A percentile compares a stretch with the other conserved stretches of the same genome.
These are phyloP conservation scores for Lycocorax pyrrhopterus DNA, from an alignment of 2,113 vertebrate genomes.

Conservation along the genomic window DNA sequence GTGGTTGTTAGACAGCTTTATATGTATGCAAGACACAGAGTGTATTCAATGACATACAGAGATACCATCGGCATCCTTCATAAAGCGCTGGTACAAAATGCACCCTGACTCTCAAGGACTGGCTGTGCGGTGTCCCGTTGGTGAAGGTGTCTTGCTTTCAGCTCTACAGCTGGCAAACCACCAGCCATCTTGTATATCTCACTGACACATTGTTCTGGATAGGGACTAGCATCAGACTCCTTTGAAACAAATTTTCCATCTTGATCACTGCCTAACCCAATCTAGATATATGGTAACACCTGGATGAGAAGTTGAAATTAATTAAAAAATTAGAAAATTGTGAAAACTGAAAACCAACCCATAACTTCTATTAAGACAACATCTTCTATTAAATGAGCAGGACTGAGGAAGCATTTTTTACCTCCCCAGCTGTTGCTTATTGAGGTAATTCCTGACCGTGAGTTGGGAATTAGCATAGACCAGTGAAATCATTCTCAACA, in stretches of 20 bases:
- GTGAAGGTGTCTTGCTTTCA: background rate
- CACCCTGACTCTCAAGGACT: background rate
- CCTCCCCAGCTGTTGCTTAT: background rate
- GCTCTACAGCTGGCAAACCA: background rate
- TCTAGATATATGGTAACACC: background rate
- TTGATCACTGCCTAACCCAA: background rate
- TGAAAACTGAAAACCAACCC: background rate
- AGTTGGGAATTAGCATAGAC: background rate
- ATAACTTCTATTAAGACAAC: background rate
- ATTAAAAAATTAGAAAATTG: background rate
- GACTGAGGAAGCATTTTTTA: background rate
- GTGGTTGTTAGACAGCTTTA: background rate
- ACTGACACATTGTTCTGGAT: background rate
- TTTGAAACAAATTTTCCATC: background rate
- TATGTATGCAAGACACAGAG: background rate
- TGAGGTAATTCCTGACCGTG: background rate
- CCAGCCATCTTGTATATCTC: background rate
- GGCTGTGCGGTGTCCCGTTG: rapidly evolving
- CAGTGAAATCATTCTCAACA: background rate
- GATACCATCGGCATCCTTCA: no score
- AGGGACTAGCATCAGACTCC: background rate
- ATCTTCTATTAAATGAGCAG: background rate
- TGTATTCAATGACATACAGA: background rate
- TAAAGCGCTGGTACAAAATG: background rate
- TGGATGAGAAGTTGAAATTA: background rate